phyloP scores from a whole-genome alignment of 1,140 invertebrate species.

The Adelges cooleyi region DNA sequence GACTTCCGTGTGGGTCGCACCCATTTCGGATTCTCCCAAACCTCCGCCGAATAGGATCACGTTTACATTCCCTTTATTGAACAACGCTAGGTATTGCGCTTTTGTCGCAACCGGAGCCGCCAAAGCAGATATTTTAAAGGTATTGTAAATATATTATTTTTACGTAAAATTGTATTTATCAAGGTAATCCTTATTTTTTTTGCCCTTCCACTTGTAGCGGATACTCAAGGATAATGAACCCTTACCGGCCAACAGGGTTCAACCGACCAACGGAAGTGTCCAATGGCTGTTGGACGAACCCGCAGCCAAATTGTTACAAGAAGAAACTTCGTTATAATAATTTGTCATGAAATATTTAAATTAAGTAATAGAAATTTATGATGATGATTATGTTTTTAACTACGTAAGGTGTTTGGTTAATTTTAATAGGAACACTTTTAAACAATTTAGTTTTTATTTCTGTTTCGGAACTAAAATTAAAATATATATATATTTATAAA shows the following conservation, averaged over 20 bases:
- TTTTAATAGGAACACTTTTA: too few relatives aligned
- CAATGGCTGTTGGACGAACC: conserved; percentile 68
- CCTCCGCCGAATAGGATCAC: conserved; percentile 84
- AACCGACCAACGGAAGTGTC: conserved; percentile 54
- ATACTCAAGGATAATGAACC: conserved; percentile 59
- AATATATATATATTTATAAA: too few relatives aligned
- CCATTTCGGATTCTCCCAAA: conserved; percentile 88
- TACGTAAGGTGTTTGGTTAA: background rate
- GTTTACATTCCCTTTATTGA: conserved; percentile 83
- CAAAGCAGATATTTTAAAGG: conserved; percentile 85
- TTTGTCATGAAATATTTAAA: background rate
- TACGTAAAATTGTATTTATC: background rate
- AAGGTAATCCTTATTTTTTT: background rate
- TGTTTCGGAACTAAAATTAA: too few relatives aligned
- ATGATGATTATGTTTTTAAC: background rate
- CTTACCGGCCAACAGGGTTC: conserved; percentile 59
- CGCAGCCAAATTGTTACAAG: conserved; percentile 44
- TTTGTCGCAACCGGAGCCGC: conserved; percentile 72
- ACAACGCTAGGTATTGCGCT: conserved; percentile 68
- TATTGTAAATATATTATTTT: conserved; percentile 37
- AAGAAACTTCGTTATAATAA: conserved; percentile 23
- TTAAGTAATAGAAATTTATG: background rate
- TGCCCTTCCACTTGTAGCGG: conserved; percentile 47
- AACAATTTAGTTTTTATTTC: too few relatives aligned
- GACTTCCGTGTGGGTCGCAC: conserved; percentile 57